Conservation (phyloP, 2,113 vertebrate species). For the Neogale vison region DNA sequence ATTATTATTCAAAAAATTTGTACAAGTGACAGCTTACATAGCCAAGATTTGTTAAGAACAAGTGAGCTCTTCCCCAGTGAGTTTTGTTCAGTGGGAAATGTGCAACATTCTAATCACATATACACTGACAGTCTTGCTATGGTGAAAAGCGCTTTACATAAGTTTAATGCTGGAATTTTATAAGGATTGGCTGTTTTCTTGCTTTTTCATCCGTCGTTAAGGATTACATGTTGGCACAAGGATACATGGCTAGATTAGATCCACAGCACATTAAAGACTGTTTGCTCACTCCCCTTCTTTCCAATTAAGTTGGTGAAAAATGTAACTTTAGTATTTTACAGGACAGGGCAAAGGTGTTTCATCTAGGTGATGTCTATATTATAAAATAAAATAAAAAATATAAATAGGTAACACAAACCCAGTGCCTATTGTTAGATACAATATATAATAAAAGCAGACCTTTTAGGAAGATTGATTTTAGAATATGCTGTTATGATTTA, state of each 20-base stretch:
- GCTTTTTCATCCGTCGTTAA: conserved; percentile 73
- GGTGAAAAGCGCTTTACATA: conserved; percentile 76
- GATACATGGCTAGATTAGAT: conserved; percentile 80
- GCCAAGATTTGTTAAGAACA: conserved; percentile 37
- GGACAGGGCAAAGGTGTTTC: conserved; percentile 87
- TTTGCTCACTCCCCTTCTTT: conserved; percentile 81
- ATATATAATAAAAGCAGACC: conserved; percentile 86
- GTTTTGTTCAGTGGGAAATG: conserved; percentile 43
- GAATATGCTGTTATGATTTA: conserved; percentile 87
- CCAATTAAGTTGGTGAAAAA: conserved; percentile 85
- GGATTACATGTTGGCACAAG: conserved; percentile 78
- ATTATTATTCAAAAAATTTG: conserved; percentile 47
- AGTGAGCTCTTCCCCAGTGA: conserved; percentile 56
- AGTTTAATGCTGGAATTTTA: conserved; percentile 77
- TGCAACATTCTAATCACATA: conserved; percentile 49
- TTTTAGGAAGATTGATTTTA: conserved; percentile 85
- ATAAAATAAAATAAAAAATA: conserved; percentile 90
- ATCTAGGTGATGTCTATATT: conserved; percentile 89
- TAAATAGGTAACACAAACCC: conserved; percentile 89
- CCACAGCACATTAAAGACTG: conserved; percentile 78
- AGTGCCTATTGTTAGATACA: conserved; percentile 88
- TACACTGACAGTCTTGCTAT: conserved; percentile 71
- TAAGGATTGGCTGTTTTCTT: conserved; percentile 70
- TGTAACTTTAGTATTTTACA: conserved; percentile 87
- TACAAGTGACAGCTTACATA: conserved; percentile 68